Percentiles rank a stretch among this genome's conserved stretches.
Conservation (phyloP, 1,140 invertebrate genomes). For the Globodera ellingtonae region DNA sequence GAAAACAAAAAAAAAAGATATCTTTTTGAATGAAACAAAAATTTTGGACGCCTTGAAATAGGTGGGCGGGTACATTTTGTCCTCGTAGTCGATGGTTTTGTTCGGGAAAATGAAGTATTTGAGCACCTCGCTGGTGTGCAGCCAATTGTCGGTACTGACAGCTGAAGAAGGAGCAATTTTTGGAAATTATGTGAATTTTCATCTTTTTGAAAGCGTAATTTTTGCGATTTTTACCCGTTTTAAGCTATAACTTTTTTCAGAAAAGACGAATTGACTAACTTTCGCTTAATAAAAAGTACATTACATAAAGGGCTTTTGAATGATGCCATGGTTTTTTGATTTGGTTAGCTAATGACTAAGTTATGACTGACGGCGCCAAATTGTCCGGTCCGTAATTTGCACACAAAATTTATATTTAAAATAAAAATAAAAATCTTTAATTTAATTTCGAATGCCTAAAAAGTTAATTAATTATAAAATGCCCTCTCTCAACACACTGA, state of each 20-base stretch:
- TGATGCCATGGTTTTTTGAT: not conserved
- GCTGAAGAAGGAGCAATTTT: slow-evolving; percentile 43
- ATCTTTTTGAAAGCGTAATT: not conserved
- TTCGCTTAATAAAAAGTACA: not conserved
- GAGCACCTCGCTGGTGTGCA: slow-evolving; percentile 60
- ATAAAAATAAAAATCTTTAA: not conserved
- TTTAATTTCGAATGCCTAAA: slow-evolving; percentile 8
- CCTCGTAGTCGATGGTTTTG: slow-evolving; percentile 42
- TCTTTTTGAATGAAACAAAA: slow-evolving; percentile 3
- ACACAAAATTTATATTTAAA: too few species aligned
- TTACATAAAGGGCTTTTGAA: not conserved
- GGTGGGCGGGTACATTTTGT: slow-evolving; percentile 22
- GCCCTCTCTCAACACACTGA: slow-evolving; percentile 25
- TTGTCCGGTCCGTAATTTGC: too few species aligned
- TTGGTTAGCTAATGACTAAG: not conserved
- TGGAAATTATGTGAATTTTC: not conserved
- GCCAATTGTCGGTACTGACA: slow-evolving; percentile 60
- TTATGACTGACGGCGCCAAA: too few species aligned
- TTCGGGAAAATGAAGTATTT: slow-evolving; percentile 63
- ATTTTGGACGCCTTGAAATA: slow-evolving; percentile 29
- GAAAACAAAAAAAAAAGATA: slow-evolving; percentile 44
- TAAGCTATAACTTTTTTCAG: not conserved
- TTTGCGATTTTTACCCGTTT: slow-evolving; percentile 24
- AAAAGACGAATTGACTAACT: not conserved
- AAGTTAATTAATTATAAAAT: slow-evolving; percentile 25